Evolutionary conservation across 2,113 vertebrate species (phyloP).

Genomic region (Leptosomus discolor): DNA sequence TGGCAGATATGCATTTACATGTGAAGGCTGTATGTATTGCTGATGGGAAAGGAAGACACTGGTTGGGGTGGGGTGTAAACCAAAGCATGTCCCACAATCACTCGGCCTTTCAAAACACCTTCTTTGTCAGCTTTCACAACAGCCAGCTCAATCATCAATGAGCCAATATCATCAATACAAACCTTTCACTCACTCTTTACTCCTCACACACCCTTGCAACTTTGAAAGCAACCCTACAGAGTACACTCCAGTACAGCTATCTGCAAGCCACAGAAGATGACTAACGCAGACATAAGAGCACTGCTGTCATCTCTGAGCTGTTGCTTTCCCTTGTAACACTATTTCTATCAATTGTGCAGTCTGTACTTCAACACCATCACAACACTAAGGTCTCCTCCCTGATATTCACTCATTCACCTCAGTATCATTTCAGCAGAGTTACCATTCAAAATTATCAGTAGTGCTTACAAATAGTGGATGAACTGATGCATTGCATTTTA

Average conservation of each 20-base stretch:
- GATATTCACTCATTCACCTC: not conserved
- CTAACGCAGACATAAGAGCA: not conserved
- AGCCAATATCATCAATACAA: fast-evolving
- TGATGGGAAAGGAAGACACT: not conserved
- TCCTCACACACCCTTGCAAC: not conserved
- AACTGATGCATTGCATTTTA: not conserved
- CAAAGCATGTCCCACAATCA: not conserved
- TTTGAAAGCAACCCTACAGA: not conserved
- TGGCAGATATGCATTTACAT: not conserved
- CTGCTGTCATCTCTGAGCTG: not conserved
- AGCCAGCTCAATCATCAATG: not conserved
- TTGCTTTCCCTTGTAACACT: not conserved
- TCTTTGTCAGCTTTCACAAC: not conserved
- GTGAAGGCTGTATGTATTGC: not conserved
- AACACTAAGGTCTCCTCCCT: not conserved
- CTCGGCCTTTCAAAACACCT: not conserved
- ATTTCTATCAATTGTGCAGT: not conserved
- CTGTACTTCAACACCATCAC: not conserved
- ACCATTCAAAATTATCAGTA: not conserved
- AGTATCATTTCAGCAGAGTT: not conserved
- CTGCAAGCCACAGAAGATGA: not conserved
- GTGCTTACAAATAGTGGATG: not conserved
- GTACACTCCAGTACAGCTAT: not conserved
- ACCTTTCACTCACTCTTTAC: not conserved
- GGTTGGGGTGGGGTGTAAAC: fast-evolving